These are phyloP conservation scores for Oreochromis mossambicus DNA, from an alignment of 2,797 vertebrate genomes.

Conservation along the genomic window DNA sequence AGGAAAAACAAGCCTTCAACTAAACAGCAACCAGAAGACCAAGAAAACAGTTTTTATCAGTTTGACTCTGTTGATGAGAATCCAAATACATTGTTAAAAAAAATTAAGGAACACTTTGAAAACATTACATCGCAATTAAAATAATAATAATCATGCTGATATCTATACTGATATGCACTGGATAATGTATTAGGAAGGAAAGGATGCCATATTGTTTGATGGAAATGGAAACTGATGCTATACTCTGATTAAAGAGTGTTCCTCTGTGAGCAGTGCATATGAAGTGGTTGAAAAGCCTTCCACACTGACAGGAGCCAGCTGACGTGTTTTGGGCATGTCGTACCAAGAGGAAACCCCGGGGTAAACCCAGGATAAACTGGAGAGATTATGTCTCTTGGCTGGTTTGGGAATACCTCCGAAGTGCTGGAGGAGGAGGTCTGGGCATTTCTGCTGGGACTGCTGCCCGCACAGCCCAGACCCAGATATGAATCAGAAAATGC, in stretches of 20 bases:
- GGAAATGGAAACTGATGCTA: not conserved
- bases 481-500: not conserved
- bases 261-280: not conserved
- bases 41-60: fast-evolving
- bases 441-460: not conserved
- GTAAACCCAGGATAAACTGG: not conserved
- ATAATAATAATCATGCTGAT: not conserved
- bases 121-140: fast-evolving
- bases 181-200: not conserved
- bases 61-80: not conserved
- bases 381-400: not conserved
- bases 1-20: not conserved
- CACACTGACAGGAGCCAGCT: not conserved
- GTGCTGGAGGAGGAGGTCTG: not conserved
- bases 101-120: not conserved
- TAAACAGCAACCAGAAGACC: not conserved
- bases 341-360: not conserved
- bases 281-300: not conserved
- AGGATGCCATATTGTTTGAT: not conserved
- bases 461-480: not conserved
- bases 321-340: not conserved
- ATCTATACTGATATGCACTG: not conserved
- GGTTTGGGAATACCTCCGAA: not conserved
- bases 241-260: not conserved
- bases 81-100: not conserved